Evolutionary conservation across 2,888 invertebrate genomes (phyloP).

Genomic region (Hemaris fuciformis): DNA sequence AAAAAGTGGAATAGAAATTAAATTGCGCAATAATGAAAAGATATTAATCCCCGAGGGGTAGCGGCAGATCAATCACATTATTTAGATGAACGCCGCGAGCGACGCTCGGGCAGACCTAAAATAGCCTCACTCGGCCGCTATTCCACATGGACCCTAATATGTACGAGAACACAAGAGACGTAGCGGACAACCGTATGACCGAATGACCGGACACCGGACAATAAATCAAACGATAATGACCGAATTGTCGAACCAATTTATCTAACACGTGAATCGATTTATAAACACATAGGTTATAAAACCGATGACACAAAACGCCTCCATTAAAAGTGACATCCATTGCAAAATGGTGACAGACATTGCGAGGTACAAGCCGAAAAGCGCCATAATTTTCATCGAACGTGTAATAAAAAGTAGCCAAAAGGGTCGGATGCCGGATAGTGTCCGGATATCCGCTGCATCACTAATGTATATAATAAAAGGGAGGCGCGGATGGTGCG

Average conservation of each 20-base stretch:
- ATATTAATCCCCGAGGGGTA: constrained; percentile 39
- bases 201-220: constrained; percentile 27
- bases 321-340: neutral
- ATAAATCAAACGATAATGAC: constrained; percentile 1
- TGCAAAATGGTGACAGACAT: neutral
- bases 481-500: constrained; percentile 55
- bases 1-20: neutral
- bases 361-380: constrained; percentile 25
- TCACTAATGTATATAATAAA: constrained; percentile 65
- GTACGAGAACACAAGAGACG: constrained; percentile 21
- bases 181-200: neutral
- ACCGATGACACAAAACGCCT: too few relatives aligned
- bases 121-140: constrained; percentile 63
- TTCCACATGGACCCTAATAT: constrained; percentile 33
- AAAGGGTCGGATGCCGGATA: constrained; percentile 16
- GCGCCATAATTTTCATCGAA: neutral
- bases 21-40: constrained; percentile 30
- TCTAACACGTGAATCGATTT: neutral
- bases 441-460: constrained; percentile 23
- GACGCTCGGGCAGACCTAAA: constrained; percentile 67
- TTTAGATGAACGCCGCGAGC: constrained; percentile 42
- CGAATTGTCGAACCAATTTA: neutral
- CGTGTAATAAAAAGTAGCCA: constrained; percentile 3
- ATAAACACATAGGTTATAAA: neutral
- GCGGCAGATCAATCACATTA: constrained; percentile 65